Percentiles rank a stretch among this genome's conserved stretches.
phyloP scores from a whole-genome alignment of 2,797 vertebrate species.

The Rhinoraja longicauda region DNA sequence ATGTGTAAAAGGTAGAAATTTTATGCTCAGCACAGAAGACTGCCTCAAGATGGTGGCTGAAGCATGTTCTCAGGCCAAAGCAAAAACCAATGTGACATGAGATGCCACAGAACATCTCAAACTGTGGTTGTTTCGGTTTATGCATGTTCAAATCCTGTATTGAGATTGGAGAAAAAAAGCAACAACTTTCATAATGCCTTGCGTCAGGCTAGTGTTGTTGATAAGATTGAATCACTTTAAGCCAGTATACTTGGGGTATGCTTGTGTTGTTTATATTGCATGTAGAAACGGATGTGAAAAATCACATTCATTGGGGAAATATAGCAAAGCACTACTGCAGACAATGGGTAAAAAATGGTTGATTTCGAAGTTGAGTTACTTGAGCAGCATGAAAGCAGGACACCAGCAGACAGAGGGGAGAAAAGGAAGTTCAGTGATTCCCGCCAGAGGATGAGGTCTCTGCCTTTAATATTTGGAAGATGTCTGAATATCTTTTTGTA shows the following conservation, averaged over 20 bases:
- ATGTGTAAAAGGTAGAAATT: background rate
- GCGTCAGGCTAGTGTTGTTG: background rate
- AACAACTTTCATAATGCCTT: background rate
- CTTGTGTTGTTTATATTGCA: background rate
- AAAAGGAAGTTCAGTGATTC: background rate
- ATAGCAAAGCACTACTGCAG: background rate
- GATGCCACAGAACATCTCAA: background rate
- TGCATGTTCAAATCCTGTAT: background rate
- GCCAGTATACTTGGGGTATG: background rate
- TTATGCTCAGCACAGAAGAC: background rate
- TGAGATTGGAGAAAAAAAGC: background rate
- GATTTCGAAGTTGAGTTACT: background rate
- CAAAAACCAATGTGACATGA: background rate
- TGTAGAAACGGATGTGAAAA: background rate
- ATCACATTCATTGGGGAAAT: background rate
- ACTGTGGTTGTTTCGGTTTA: background rate
- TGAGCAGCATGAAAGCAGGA: background rate
- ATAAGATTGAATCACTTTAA: background rate
- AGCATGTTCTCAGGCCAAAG: background rate
- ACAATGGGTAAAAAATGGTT: background rate
- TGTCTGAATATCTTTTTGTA: background rate
- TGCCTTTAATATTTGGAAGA: background rate
- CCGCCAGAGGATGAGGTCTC: background rate
- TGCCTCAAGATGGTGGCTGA: background rate
- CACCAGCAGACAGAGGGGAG: background rate